Evolutionary conservation across 2,888 invertebrate genomes (phyloP).

Genomic region (Lumbricus terrestris): DNA sequence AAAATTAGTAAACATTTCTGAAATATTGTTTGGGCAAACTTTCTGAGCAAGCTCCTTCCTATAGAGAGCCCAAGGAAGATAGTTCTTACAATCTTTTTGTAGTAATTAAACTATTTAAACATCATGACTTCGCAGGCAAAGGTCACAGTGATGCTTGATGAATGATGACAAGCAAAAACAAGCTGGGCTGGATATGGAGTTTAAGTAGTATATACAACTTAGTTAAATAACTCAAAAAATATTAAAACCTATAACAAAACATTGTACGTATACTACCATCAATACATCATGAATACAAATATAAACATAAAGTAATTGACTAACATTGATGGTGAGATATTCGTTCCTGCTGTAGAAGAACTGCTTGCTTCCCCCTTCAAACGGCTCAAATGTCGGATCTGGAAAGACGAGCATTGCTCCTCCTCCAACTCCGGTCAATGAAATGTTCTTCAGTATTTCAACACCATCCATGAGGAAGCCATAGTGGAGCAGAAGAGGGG

Average conservation of each 20-base stretch:
- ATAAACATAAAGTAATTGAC: slow-evolving; percentile 45
- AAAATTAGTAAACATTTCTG: too few species aligned
- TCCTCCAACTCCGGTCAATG: slow-evolving; percentile 27
- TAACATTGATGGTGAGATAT: slow-evolving; percentile 84
- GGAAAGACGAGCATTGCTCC: slow-evolving; percentile 31
- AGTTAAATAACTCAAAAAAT: neutral
- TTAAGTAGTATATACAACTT: neutral
- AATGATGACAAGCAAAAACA: too few species aligned
- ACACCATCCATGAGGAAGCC: slow-evolving; percentile 97
- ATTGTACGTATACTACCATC: too few species aligned
- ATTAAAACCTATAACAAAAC: too few species aligned
- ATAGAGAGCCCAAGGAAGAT: too few species aligned
- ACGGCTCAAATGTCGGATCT: slow-evolving; percentile 81
- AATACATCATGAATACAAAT: neutral
- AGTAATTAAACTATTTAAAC: too few species aligned
- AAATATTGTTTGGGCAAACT: too few species aligned
- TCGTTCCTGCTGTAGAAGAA: slow-evolving; percentile 84
- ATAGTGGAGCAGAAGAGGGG: slow-evolving; percentile 80
- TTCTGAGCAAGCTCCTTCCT: too few species aligned
- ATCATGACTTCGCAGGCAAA: too few species aligned
- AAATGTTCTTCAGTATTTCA: slow-evolving; percentile 58
- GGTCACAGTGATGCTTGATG: too few species aligned
- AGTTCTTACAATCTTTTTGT: too few species aligned
- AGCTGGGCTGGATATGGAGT: too few species aligned
- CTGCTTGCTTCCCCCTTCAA: slow-evolving; percentile 79